Evolutionary conservation across 2,113 vertebrate species (phyloP), one percentile per base, ranked within the genome.

Genomic region (Hyaena hyaena): DNA sequence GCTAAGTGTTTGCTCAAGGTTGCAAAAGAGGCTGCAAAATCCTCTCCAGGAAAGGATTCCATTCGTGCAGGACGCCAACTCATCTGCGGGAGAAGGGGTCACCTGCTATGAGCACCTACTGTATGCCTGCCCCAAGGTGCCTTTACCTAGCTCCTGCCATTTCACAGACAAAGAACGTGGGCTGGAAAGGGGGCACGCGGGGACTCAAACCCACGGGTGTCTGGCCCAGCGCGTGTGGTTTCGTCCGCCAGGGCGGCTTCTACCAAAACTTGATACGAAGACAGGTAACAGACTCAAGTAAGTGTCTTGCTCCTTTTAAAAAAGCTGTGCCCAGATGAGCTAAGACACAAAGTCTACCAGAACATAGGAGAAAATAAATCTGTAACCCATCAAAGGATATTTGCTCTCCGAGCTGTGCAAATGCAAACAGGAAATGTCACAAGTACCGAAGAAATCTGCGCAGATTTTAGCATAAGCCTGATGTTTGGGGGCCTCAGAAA

Each of bases 381-480:
- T 90, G 96, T 66, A 92, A 65, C 93, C 90, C 85, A 65, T 39
- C 76, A 31, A 74, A 74, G 96, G 3, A 1, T 92, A 93, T 92
- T 96, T 97, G 95, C 95, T 96, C 84, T 96, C 94, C 53, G 23
- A 76, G 85, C 84, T 94, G 95, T 88, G 96, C 83, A 97, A 97
- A 98, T 53, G 92, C 93, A 93, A 92, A 96, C 76, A 98, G 96
- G 83, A 97, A 97, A 97, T 92, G 95, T 92, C 95, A 96, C 95
- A 53, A 74, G 94, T 1, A 76, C 93, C 8, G 61, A 89, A 63
- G 94, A 95, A 89, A 87, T 33, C 58, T n/a, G 23, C 12, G 12
- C 50, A 58, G 93, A 85, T 76, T 93, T 96, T 92, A 84, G 43
- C 69, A 89, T 96, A 96, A 97, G 94, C 93, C 89, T 87, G 71